These are phyloP conservation scores for Teleopsis dalmanni DNA, from an alignment of 1,140 invertebrate genomes.

Conservation along the genomic window DNA sequence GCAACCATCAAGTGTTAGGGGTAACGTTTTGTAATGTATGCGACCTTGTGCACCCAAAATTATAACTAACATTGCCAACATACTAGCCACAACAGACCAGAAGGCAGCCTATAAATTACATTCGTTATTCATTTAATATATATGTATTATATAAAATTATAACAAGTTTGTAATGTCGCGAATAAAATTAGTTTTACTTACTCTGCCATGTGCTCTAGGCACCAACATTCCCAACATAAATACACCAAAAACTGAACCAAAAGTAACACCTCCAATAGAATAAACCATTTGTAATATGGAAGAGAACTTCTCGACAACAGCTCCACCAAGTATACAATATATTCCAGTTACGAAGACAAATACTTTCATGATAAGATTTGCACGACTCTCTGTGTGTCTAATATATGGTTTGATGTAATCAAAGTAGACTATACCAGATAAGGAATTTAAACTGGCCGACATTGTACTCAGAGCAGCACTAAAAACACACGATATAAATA, in stretches of 20 bases:
- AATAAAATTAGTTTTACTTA: slow-evolving; percentile 31
- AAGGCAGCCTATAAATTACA: slow-evolving; percentile 47
- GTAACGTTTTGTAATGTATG: slow-evolving; percentile 39
- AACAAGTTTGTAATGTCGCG: not conserved
- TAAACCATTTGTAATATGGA: slow-evolving; percentile 54
- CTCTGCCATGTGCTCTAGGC: slow-evolving; percentile 56
- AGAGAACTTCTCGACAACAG: slow-evolving; percentile 55
- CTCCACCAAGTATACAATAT: slow-evolving; percentile 54
- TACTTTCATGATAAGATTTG: slow-evolving; percentile 57
- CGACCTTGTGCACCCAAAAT: slow-evolving; percentile 61
- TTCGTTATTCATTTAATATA: not conserved
- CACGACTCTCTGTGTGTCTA: slow-evolving; percentile 47
- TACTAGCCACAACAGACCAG: slow-evolving; percentile 54
- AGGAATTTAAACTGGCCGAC: slow-evolving; percentile 64
- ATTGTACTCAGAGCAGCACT: slow-evolving; percentile 66
- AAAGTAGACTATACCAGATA: slow-evolving; percentile 68
- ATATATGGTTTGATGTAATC: slow-evolving; percentile 53
- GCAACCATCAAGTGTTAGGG: slow-evolving; percentile 54
- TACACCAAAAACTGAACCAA: slow-evolving; percentile 61
- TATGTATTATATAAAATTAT: slow-evolving; percentile 47
- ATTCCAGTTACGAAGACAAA: slow-evolving; percentile 50
- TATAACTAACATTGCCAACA: slow-evolving; percentile 63
- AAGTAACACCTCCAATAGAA: slow-evolving; percentile 53
- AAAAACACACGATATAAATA: slow-evolving; percentile 63
- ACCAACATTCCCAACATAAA: slow-evolving; percentile 68